Evolutionary conservation across 2,888 invertebrate species (phyloP).

Genomic region (Druceiella hillmani): DNA sequence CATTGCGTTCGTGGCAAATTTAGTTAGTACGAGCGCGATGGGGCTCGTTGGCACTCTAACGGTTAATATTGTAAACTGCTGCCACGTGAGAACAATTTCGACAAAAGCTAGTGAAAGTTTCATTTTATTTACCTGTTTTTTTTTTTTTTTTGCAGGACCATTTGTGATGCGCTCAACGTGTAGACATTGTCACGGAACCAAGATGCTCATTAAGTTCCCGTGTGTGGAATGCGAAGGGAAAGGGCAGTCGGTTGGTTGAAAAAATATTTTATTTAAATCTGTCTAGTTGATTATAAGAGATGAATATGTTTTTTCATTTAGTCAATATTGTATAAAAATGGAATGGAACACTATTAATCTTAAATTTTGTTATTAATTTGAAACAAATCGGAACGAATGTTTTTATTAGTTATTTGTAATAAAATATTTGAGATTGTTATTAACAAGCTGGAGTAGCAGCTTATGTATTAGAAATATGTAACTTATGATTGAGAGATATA

Average conservation of each 20-base stretch:
- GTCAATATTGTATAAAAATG: neutral
- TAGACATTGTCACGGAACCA: slow-evolving; percentile 81
- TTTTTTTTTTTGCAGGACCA: slow-evolving; percentile 57
- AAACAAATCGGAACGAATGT: too few relatives aligned
- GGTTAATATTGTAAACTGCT: too few relatives aligned
- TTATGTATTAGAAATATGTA: too few relatives aligned
- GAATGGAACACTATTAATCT: slow-evolving; percentile 1
- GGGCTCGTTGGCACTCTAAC: too few relatives aligned
- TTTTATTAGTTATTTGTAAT: too few relatives aligned
- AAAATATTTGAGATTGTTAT: too few relatives aligned
- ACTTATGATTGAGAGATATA: too few relatives aligned
- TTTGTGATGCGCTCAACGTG: slow-evolving; percentile 97
- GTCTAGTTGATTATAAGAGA: neutral
- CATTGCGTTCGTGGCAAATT: too few relatives aligned
- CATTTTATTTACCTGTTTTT: neutral
- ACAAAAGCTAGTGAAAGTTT: too few relatives aligned
- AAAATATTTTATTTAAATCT: slow-evolving; percentile 27
- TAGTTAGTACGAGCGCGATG: too few relatives aligned
- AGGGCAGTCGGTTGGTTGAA: slow-evolving; percentile 82
- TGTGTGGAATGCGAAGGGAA: slow-evolving; percentile 92
- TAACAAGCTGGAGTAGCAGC: too few relatives aligned
- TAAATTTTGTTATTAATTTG: neutral
- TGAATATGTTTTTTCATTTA: neutral
- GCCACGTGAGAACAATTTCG: too few relatives aligned
- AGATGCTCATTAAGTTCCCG: slow-evolving; percentile 84